phyloP scores from a whole-genome alignment of 1,140 invertebrate genomes.

The Diachasmimorpha longicaudata region DNA sequence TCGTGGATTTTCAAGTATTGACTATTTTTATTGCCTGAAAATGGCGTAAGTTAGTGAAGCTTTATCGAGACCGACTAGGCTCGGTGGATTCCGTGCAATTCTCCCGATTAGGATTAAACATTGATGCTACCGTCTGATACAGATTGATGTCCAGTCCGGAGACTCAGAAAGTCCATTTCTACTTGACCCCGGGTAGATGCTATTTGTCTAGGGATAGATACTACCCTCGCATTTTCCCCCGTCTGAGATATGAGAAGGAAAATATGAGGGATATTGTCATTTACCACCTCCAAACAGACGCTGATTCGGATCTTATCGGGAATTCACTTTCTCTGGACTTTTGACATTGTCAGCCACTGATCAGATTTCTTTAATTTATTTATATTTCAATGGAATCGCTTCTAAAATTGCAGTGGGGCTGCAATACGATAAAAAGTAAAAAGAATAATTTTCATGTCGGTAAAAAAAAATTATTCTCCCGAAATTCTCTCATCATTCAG shows the following conservation, averaged over 20 bases:
- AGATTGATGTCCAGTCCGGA: constrained; percentile 49
- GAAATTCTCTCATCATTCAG: too few relatives aligned
- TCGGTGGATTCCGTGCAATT: constrained; percentile 37
- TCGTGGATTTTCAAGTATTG: too few relatives aligned
- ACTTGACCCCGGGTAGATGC: constrained; percentile 13
- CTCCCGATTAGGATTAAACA: constrained; percentile 55
- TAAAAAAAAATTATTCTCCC: too few relatives aligned
- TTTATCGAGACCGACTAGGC: not conserved
- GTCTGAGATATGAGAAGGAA: not conserved
- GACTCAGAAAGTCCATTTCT: not conserved
- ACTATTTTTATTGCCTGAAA: not conserved
- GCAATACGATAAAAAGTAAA: too few relatives aligned
- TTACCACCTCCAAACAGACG: not conserved
- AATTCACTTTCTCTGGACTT: not conserved
- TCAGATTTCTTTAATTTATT: too few relatives aligned
- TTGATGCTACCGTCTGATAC: constrained; percentile 49
- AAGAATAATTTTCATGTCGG: too few relatives aligned
- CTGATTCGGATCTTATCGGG: constrained; percentile 14
- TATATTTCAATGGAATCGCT: too few relatives aligned
- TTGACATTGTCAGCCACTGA: not conserved
- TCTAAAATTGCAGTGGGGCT: too few relatives aligned
- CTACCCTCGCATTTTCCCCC: not conserved
- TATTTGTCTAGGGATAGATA: constrained; percentile 45
- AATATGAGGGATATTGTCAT: constrained; percentile 10
- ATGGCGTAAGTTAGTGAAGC: not conserved